These are phyloP conservation scores for Congeria kusceri DNA, from an alignment of 2,888 invertebrate genomes.

Conservation along the genomic window DNA sequence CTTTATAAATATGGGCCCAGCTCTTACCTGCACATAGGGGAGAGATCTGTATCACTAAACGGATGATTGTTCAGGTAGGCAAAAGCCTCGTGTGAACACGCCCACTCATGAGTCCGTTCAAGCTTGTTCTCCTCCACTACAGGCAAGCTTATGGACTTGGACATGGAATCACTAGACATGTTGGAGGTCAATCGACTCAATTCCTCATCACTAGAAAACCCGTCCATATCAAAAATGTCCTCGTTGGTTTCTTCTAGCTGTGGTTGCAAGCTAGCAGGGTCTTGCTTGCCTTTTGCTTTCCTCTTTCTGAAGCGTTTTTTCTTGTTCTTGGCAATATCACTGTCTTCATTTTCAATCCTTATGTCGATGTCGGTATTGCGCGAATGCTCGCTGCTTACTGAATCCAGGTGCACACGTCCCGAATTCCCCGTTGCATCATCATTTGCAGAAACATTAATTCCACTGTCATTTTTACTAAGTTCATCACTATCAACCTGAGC, in stretches of 20 bases:
- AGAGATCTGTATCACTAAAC: conserved; percentile 96
- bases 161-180: conserved; percentile 58
- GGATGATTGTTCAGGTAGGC: conserved; percentile 63
- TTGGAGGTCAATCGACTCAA: conserved; percentile 59
- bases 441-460: background rate
- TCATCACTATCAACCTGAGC: background rate
- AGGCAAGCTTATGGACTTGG: conserved; percentile 67
- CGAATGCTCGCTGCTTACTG: conserved; percentile 58
- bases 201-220: conserved; percentile 79
- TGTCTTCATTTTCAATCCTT: conserved; percentile 30
- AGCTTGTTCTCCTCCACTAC: conserved; percentile 65
- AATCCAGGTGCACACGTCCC: conserved; percentile 39
- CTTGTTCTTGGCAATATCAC: conserved; percentile 34
- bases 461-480: conserved; percentile 1
- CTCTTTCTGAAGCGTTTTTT: conserved; percentile 44
- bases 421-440: conserved; percentile 4
- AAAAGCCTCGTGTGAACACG: conserved; percentile 62
- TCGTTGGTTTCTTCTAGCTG: conserved; percentile 33
- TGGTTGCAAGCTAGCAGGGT: conserved; percentile 17
- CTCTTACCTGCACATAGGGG: conserved; percentile 88
- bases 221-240: conserved; percentile 81
- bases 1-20: background rate
- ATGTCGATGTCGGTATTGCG: conserved; percentile 47
- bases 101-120: conserved; percentile 71
- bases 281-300: conserved; percentile 30